phyloP scores from a whole-genome alignment of 1,140 invertebrate species.

The Branchinecta lynchi region DNA sequence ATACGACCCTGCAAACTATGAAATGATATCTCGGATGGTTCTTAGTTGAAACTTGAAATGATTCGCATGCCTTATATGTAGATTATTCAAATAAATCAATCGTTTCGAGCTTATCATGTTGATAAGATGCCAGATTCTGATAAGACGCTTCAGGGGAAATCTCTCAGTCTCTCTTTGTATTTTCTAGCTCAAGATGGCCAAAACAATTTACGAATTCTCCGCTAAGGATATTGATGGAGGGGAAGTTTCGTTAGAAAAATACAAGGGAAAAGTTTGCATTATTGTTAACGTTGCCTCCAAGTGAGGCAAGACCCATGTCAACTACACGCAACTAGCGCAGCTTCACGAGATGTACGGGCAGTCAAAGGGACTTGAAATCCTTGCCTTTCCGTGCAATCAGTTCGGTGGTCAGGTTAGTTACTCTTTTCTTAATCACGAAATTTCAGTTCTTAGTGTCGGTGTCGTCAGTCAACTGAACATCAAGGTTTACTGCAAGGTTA shows the following conservation, averaged over 20 bases:
- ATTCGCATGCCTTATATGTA: too few species aligned
- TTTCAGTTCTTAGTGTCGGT: too few species aligned
- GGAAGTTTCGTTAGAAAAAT: conserved; percentile 50
- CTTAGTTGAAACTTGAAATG: too few species aligned
- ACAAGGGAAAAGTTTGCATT: conserved; percentile 48
- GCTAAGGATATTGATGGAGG: conserved; percentile 56
- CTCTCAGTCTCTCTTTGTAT: too few species aligned
- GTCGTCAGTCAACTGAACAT: too few species aligned
- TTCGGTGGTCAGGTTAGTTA: conserved; percentile 48
- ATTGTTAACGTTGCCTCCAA: conserved; percentile 76
- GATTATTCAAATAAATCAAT: too few species aligned
- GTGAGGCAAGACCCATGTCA: conserved; percentile 60
- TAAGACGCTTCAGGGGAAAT: too few species aligned
- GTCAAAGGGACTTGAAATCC: conserved; percentile 47
- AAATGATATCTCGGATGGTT: too few species aligned
- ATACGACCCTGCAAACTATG: not conserved
- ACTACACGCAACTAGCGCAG: conserved; percentile 58
- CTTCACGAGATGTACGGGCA: conserved; percentile 53
- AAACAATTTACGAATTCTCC: conserved; percentile 55
- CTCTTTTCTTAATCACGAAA: too few species aligned
- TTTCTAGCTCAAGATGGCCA: conserved; percentile 35
- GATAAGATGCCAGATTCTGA: too few species aligned
- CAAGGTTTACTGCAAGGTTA: too few species aligned
- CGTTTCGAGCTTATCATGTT: too few species aligned
- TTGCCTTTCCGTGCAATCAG: conserved; percentile 87